A percentile compares a stretch with the other conserved stretches of the same genome.
Conservation (phyloP, 2,888 invertebrate genomes). For the Cataglyphis rosenhaueri region DNA sequence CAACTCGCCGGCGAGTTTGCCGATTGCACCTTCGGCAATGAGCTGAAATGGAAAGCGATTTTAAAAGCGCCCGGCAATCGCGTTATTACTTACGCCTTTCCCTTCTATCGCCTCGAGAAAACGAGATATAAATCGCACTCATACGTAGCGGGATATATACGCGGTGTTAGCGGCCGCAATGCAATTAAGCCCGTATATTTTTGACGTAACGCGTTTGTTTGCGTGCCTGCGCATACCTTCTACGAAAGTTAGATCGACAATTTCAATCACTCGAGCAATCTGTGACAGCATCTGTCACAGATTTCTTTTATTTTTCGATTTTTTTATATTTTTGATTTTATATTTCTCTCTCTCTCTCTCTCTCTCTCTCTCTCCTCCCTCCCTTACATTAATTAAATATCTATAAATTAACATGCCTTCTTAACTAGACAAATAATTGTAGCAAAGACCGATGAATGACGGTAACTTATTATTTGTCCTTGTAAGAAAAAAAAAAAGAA, state of each 20-base stretch:
- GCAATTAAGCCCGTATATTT: constrained; percentile 51
- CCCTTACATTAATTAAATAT: neutral
- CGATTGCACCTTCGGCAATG: constrained; percentile 14
- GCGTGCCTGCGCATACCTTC: constrained; percentile 2
- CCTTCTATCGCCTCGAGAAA: constrained; percentile 56
- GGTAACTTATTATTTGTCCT: neutral
- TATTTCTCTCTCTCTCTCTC: neutral
- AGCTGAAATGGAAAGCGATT: constrained; percentile 66
- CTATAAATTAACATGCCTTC: neutral
- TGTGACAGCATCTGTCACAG: neutral
- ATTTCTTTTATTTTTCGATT: neutral
- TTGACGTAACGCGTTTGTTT: constrained; percentile 37
- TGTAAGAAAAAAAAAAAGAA: no score
- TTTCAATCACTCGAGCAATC: constrained; percentile 12
- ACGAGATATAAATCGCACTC: constrained; percentile 53
- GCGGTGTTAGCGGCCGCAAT: constrained; percentile 27
- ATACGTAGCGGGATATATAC: constrained; percentile 43
- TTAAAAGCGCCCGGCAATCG: constrained; percentile 60
- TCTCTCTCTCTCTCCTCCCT: no score
- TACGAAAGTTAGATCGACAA: constrained; percentile 32
- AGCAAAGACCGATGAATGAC: neutral
- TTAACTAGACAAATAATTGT: neutral
- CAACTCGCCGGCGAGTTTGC: neutral
- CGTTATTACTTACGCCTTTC: constrained; percentile 65
- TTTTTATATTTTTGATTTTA: neutral